Evolutionary conservation across 64 coral and sea anemone genomes (phyloP).

Genomic region (Orbicella faveolata): DNA sequence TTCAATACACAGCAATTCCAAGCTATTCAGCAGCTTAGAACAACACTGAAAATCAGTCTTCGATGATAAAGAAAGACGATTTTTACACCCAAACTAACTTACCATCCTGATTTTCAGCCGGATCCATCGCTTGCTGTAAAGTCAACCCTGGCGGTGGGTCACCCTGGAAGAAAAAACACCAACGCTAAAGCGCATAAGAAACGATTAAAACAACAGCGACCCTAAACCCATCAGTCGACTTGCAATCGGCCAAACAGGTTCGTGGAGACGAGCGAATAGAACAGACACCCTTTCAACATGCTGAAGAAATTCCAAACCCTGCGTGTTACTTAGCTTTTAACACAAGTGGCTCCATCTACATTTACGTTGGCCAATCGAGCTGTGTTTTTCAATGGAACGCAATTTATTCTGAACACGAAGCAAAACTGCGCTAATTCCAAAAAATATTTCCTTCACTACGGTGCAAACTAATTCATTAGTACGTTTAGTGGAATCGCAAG

Average conservation of each 20-base stretch:
- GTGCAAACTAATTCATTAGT: neutral
- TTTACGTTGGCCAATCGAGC: neutral
- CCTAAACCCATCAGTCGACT: neutral
- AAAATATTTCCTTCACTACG: neutral
- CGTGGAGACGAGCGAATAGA: constrained; percentile 1
- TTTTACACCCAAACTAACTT: neutral
- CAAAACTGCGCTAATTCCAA: neutral
- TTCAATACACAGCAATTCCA: neutral
- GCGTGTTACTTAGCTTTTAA: constrained; percentile 5
- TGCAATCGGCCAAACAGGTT: neutral
- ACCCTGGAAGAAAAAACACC: constrained; percentile 20
- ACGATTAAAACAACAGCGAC: neutral
- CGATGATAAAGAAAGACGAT: neutral
- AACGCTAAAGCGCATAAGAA: neutral
- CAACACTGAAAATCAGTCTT: neutral
- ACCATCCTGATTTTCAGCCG: constrained; percentile 35
- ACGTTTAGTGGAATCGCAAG: neutral
- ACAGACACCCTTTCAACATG: neutral
- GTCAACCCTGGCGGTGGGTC: constrained; percentile 3
- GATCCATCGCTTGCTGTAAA: constrained; percentile 1
- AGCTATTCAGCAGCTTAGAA: neutral
- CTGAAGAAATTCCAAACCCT: constrained; percentile 18
- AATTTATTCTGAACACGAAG: neutral
- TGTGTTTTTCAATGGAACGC: constrained; percentile 6
- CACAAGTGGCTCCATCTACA: neutral